These are phyloP conservation scores for Brachycybe producta DNA, from an alignment of 2,888 invertebrate genomes.

Conservation along the genomic window DNA sequence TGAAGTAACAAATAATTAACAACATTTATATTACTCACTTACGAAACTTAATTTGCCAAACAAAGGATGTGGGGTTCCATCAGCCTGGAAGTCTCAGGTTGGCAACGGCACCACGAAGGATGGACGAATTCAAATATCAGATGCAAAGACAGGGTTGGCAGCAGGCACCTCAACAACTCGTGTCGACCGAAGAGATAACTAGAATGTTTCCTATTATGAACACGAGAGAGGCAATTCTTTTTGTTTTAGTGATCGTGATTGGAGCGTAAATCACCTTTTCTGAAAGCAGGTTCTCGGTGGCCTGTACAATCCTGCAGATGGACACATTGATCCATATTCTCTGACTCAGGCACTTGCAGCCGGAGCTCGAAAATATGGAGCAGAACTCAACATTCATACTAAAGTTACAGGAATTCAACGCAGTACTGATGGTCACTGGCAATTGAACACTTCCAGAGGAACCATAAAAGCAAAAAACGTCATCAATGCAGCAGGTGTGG, in stretches of 20 bases:
- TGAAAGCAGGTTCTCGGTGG: slow-evolving; percentile 32
- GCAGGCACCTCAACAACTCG: slow-evolving; percentile 28
- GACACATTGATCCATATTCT: slow-evolving; percentile 37
- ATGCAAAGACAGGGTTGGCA: slow-evolving; percentile 34
- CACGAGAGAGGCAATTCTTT: slow-evolving; percentile 29
- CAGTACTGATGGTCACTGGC: slow-evolving; percentile 29
- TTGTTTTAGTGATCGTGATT: neutral
- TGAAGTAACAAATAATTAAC: neutral
- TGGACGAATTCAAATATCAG: slow-evolving; percentile 36
- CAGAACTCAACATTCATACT: slow-evolving; percentile 26
- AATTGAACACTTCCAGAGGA: slow-evolving; percentile 29
- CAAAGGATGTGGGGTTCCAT: slow-evolving; percentile 33
- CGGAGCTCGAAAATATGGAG: slow-evolving; percentile 35
- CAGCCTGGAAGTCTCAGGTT: slow-evolving; percentile 35
- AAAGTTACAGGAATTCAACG: slow-evolving; percentile 28
- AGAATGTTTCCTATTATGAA: slow-evolving; percentile 33
- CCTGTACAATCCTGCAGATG: slow-evolving; percentile 35
- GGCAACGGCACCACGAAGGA: slow-evolving; percentile 31
- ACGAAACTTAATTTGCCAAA: neutral
- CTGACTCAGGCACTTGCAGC: slow-evolving; percentile 35
- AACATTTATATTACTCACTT: neutral
- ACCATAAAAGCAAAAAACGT: slow-evolving; percentile 31
- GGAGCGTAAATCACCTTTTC: neutral
- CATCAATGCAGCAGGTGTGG: slow-evolving; percentile 35
- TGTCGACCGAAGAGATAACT: slow-evolving; percentile 31